Evolutionary conservation across 2,888 invertebrate genomes (phyloP), one percentile per base, ranked within the genome.

Genomic region (Scaptomyza reducta): DNA sequence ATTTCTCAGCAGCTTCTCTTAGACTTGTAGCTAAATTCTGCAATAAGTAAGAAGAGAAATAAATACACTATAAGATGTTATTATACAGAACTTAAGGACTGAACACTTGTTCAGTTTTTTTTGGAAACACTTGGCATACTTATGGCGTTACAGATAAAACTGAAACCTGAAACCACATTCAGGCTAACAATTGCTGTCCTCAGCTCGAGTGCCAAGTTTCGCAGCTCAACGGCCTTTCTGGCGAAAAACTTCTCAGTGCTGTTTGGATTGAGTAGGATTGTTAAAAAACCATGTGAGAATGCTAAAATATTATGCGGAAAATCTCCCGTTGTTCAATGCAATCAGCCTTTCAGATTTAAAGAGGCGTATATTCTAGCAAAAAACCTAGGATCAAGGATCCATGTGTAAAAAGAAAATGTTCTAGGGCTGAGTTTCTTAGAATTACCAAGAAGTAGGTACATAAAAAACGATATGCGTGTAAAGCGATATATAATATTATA

Each of bases 221-320:
- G 22, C 77, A 81, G 70, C 67, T 89, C 77, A 70, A 89, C 81
- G 14, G 56, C 53, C 51, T 80, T 82, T 49, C 77, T 74, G 54
- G 83, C 70, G 70, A 92, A 92, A 79, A 22, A 14, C 2, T 1
- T 14, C 18, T 68, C 61, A 44, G 77, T 45, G 92, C 90, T 18
- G 79, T 68, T n/a, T 78, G 72, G 72, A 1, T 88, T 70, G 35
- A 56, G 93, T 93, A 9, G 1, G 91, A 90, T 3, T 89, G 79
- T 0, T 93, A 93, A 18, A 93, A 74, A 74, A 93, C 9, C 14
- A 22, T 61, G 14, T 10, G 29, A 6, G n/a, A 25, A 25, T 35
- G 50, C 50, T 69, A 69, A 31, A 54, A 22, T 16, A 40, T 25
- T 47, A 46, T 25, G 11, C 18, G 14, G 50, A 70, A 59, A 71